Evolutionary conservation across 2,888 invertebrate species (phyloP).

Genomic region (Sminthurinus aureus): DNA sequence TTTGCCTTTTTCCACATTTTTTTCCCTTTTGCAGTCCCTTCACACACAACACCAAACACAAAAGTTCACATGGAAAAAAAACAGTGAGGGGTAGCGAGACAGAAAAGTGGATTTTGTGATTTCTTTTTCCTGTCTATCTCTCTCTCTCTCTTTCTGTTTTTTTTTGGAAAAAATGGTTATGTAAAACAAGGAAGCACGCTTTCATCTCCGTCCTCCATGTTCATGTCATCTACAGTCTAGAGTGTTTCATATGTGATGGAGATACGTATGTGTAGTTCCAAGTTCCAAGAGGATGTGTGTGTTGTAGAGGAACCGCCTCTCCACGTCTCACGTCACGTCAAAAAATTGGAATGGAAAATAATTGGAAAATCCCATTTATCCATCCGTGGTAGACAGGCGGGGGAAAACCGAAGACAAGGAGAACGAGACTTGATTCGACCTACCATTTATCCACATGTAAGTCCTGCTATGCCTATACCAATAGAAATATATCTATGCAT

Average conservation of each 20-base stretch:
- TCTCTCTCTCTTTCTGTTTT: not conserved
- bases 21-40: not conserved
- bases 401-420: conserved; percentile 28
- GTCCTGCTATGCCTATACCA: too few relatives aligned
- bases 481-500: too few relatives aligned
- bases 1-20: not conserved
- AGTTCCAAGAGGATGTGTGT: conserved; percentile 18
- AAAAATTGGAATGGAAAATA: conserved; percentile 58
- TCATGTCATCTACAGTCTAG: not conserved
- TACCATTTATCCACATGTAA: not conserved
- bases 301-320: conserved; percentile 41
- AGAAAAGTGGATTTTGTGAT: conserved; percentile 23
- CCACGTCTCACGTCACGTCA: conserved; percentile 58
- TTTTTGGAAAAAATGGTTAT: not conserved
- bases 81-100: conserved; percentile 17
- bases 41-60: not conserved
- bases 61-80: not conserved
- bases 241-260: not conserved
- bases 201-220: not conserved
- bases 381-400: conserved; percentile 42
- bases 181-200: conserved; percentile 5
- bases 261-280: not conserved
- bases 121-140: not conserved
- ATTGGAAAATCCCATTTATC: conserved; percentile 60
- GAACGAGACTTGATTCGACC: conserved; percentile 16